A percentile compares a stretch with the other conserved stretches of the same genome.
phyloP scores from a whole-genome alignment of 1,140 invertebrate genomes.

The Nylanderia fulva region DNA sequence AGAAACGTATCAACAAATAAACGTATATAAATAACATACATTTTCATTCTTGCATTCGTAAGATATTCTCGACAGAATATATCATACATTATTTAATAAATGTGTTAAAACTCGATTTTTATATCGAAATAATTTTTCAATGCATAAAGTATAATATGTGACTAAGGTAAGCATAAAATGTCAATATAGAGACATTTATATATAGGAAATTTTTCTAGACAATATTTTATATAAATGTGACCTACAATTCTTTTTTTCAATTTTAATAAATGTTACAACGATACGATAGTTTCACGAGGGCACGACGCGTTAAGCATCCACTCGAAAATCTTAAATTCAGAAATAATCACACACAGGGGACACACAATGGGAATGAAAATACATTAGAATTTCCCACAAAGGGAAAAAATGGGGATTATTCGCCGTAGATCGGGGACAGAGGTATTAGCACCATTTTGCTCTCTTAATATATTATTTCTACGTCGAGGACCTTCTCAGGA shows the following conservation, averaged over 20 bases:
- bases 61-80: background rate
- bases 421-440: constrained; percentile 72
- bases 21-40: background rate
- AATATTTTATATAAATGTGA: no score
- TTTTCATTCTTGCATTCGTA: background rate
- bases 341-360: background rate
- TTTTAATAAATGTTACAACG: background rate
- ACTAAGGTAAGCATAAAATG: background rate
- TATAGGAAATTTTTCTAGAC: background rate
- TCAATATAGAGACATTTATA: background rate
- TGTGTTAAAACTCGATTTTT: background rate
- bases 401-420: constrained; percentile 79
- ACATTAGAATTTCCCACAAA: constrained; percentile 78
- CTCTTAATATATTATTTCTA: constrained; percentile 85
- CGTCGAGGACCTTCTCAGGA: constrained; percentile 72
- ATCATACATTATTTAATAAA: background rate
- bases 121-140: background rate
- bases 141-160: background rate
- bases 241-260: background rate
- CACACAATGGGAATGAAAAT: constrained; percentile 69
- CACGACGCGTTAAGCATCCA: background rate
- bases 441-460: constrained; percentile 84
- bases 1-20: constrained; percentile 42
- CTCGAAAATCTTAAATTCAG: constrained; percentile 38
- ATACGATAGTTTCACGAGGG: background rate